Evolutionary conservation across 2,113 vertebrate genomes (phyloP), one percentile per base, ranked within the genome.

Genomic region (Smithornis capensis): DNA sequence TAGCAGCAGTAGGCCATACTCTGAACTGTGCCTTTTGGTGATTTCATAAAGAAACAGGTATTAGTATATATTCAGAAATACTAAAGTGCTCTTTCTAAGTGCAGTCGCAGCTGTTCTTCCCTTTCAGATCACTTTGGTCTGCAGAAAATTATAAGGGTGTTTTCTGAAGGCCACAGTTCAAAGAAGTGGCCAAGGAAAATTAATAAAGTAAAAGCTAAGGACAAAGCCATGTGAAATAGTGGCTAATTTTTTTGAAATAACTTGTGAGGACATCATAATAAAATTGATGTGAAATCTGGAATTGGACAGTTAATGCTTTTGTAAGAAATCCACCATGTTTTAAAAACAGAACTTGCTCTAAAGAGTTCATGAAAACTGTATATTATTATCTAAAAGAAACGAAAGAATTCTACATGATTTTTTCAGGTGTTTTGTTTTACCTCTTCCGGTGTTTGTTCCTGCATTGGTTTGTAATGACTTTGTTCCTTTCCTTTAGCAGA

Each of bases 401-500:
- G 4, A 29, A 92, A 78, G 4, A 71, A 59, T 83, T 65, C 40
- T 85, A 2, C 3, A 0, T 53, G 24, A 25, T 45, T 11, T 85
- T 70, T 87, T 53, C 17, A 22, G 35, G 28, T 64, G n/a, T 78
- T 81, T 55, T 81, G 22, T 70, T 86, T 38, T 57, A 27, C 16
- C 4, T 73, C 0, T 65, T 52, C 38, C 31, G 37, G 17, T 37
- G 7, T 22, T 78, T 45, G 9, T 52, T 84, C 31, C 60, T 94
- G 1, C 19, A 12, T 33, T 59, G 50, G 14, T 92, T 91, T 75
- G 49, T 82, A 68, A 79, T 74, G 28, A 31, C n/a, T 69, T 56
- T 38, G 29, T 69, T 94, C 38, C 38, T 92, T 92, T 91, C 76
- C 60, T 83, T 96, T 81, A 99, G 99, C 97, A 98, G 78, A 99